A percentile compares a stretch with the other conserved stretches of the same genome.
phyloP scores from a whole-genome alignment of 2,888 invertebrate genomes.

The Hemistola chrysoprasaria region DNA sequence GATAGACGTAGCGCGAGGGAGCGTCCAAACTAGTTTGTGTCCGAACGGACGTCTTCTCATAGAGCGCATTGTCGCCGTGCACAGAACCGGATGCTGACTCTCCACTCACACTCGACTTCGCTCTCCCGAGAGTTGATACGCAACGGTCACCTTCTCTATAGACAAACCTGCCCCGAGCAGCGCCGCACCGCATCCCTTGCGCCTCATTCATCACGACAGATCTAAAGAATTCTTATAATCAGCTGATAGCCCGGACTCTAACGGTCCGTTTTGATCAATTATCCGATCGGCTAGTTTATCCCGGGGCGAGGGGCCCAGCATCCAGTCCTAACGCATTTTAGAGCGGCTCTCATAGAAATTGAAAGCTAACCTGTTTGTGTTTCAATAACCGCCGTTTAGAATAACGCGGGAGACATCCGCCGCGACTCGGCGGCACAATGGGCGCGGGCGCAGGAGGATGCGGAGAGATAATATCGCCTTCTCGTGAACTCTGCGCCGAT shows the following conservation, averaged over 20 bases:
- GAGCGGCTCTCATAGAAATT: constrained; percentile 62
- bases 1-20: constrained; percentile 53
- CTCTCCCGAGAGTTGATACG: constrained; percentile 65
- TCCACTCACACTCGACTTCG: no score
- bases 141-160: constrained; percentile 68
- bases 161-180: constrained; percentile 62
- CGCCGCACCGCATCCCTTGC: constrained; percentile 44
- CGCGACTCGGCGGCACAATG: constrained; percentile 61
- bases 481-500: constrained; percentile 73
- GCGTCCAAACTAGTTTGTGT: constrained; percentile 73
- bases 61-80: constrained; percentile 71
- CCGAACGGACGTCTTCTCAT: constrained; percentile 61
- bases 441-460: constrained; percentile 53
- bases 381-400: constrained; percentile 53
- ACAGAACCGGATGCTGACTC: constrained; percentile 76
- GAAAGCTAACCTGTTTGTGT: constrained; percentile 74
- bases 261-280: constrained; percentile 73
- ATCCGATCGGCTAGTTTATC: constrained; percentile 53
- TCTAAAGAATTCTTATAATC: constrained; percentile 68
- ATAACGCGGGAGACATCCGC: constrained; percentile 36
- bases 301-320: constrained; percentile 39
- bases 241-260: constrained; percentile 65
- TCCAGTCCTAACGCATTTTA: constrained; percentile 53
- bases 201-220: constrained; percentile 66
- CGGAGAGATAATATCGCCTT: constrained; percentile 73